Evolutionary conservation across 2,888 invertebrate genomes (phyloP).

Genomic region (Tipula unca): DNA sequence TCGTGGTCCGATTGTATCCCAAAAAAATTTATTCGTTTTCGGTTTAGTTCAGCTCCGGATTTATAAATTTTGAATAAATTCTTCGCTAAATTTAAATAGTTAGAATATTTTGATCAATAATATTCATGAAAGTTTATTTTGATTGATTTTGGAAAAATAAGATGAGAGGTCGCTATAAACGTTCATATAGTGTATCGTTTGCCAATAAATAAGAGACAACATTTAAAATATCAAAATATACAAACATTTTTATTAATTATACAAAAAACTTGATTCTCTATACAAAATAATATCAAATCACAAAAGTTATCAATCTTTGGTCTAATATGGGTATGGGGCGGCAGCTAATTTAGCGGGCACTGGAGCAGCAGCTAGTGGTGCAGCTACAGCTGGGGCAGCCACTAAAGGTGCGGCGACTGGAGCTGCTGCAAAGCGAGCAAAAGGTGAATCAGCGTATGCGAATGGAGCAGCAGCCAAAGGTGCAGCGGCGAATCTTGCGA

Average conservation of each 20-base stretch:
- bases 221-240: not conserved
- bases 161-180: too few species aligned
- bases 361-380: conserved; percentile 19
- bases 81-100: too few species aligned
- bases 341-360: conserved; percentile 17
- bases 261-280: not conserved
- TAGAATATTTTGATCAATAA: too few species aligned
- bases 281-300: not conserved
- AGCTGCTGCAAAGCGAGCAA: not conserved
- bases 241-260: not conserved
- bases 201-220: too few species aligned
- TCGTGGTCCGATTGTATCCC: too few species aligned
- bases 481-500: not conserved
- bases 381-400: not conserved
- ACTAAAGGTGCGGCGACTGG: conserved; percentile 15
- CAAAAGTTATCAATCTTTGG: conserved; percentile 21
- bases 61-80: too few species aligned
- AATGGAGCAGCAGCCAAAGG: not conserved
- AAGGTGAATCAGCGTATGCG: not conserved
- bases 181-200: too few species aligned
- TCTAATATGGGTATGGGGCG: conserved; percentile 9
- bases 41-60: too few species aligned
- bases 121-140: too few species aligned
- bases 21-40: too few species aligned
- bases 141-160: too few species aligned